Percentiles rank a stretch among this genome's conserved stretches.
These are phyloP conservation scores for Dermatophagoides farinae DNA, from an alignment of 1,140 invertebrate species.

Conservation along the genomic window DNA sequence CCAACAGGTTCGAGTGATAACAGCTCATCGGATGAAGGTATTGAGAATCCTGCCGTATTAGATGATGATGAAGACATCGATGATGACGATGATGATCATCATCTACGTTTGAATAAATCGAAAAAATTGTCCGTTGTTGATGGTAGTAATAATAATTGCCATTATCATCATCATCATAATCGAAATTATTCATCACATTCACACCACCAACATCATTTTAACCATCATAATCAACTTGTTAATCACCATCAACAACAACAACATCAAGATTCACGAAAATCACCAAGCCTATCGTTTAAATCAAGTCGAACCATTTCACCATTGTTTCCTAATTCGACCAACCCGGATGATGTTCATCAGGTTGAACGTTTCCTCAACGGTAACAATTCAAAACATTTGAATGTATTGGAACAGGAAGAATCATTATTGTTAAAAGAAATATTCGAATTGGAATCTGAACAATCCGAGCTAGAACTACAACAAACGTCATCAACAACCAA, in stretches of 20 bases:
- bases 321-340: not conserved
- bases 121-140: not conserved
- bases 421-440: not conserved
- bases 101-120: not conserved
- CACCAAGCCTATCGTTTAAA: not conserved
- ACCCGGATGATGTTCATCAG: not conserved
- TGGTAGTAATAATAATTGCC: not conserved
- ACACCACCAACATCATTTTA: constrained; percentile 7
- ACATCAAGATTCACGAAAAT: not conserved
- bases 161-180: not conserved
- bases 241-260: not conserved
- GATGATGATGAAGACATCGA: constrained; percentile 2
- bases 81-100: not conserved
- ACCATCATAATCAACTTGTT: not conserved
- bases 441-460: not conserved
- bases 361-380: constrained; percentile 5
- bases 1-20: not conserved
- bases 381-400: not conserved
- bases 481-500: not conserved
- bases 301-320: not conserved
- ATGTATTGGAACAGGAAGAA: not conserved
- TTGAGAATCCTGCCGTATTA: not conserved
- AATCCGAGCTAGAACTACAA: not conserved
- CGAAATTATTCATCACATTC: not conserved
- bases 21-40: not conserved